Evolutionary conservation across 1,140 invertebrate genomes (phyloP).

Genomic region (Eumaeus atala): DNA sequence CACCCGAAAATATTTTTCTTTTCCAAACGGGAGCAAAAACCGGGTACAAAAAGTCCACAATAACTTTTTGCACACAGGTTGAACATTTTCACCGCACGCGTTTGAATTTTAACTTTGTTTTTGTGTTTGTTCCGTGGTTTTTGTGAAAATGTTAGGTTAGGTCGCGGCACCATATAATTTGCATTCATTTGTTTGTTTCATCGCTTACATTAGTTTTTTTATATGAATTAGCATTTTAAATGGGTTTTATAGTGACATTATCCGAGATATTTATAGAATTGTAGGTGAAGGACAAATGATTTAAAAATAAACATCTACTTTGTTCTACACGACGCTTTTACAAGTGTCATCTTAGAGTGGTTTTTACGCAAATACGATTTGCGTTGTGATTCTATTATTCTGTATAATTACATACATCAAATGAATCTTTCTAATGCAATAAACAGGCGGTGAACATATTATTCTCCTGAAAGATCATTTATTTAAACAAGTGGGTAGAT

Average conservation of each 20-base stretch:
- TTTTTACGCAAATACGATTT: no score
- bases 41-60: slow-evolving; percentile 44
- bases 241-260: neutral
- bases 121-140: slow-evolving; percentile 38
- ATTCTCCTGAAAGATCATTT: no score
- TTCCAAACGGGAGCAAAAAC: slow-evolving; percentile 52
- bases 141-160: slow-evolving; percentile 46
- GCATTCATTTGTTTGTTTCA: slow-evolving; percentile 23
- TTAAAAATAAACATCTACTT: no score
- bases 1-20: slow-evolving; percentile 45
- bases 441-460: no score
- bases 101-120: slow-evolving; percentile 53
- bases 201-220: slow-evolving; percentile 11
- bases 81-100: slow-evolving; percentile 55
- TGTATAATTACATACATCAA: no score
- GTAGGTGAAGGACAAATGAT: no score
- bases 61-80: slow-evolving; percentile 54
- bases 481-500: no score
- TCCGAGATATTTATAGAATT: no score
- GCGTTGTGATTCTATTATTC: no score
- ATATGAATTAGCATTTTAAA: slow-evolving; percentile 12
- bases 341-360: no score
- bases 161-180: slow-evolving; percentile 32
- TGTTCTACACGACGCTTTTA: no score
- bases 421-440: no score